Evolutionary conservation across 1,140 invertebrate species (phyloP), one percentile per base, ranked within the genome.

Genomic region (Macrosteles quadrilineatus): DNA sequence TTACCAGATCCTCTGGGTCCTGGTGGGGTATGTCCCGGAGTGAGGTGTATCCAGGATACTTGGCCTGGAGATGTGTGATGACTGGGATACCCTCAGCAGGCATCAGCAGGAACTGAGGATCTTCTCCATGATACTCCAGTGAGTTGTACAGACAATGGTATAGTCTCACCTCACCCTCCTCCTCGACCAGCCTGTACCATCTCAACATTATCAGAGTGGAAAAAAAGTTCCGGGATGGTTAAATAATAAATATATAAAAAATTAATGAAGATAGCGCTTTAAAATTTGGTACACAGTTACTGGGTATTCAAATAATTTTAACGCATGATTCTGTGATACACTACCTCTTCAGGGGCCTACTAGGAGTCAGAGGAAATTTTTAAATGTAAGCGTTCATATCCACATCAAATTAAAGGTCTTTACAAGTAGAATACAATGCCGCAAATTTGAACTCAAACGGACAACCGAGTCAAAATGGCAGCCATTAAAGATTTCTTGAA

Each of bases 121-220:
- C 85, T 47, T 81, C 79, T 30, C 78, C 83, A 73, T 85, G 84
- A 73, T 86, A 86, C 55, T 84, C 76, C 25, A 83, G 74, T 0
- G 81, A 80, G 77, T 89, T 89, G 67, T 87, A 85, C 11, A 85
- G 47, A 55, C 75, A 81, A 75, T 87, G 82, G 74, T 87, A 89
- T 6, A 88, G 71, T 17, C 81, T 75, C 9, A 85, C 25, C 36
- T 75, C 70, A 1, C 82, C 71, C 19, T 75, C 84, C 75, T 88
- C 86, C 25, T 80, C 78, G 3, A 87, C 78, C 19, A 87, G 72
- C 67, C 85, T 86, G 63, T 23, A 69, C 53, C 43, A 68, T 27
- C 36, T 53, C 25, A 71, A 53, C 2, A 17, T 23, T 19, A 50
- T 50, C 23, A 19, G 3, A 50, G n/a, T 43, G 9, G n/a, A 43